Evolutionary conservation across 2,113 vertebrate species (phyloP), one percentile per base, ranked within the genome.

Genomic region (Orthonyx spaldingii): DNA sequence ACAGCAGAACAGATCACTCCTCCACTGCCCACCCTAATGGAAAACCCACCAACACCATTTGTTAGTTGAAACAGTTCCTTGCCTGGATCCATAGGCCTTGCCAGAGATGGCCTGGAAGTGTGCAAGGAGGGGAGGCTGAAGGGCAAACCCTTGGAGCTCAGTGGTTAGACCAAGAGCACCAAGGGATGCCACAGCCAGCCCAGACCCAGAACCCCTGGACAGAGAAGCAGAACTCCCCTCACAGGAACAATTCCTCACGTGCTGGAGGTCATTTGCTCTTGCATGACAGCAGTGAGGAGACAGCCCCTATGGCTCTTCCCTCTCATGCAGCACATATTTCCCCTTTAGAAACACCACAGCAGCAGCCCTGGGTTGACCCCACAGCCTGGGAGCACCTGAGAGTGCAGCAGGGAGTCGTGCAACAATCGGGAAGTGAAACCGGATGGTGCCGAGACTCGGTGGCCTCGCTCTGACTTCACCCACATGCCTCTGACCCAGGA

Each of bases 221-320:
- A 87, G 64, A 39, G 42, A 47, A 63, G 46, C 59, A 74, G 32
- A 84, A 13, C 15, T 81, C 16, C 30, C 28, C 26, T 35, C 2
- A 3, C 41, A 44, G 37, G 7, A 84, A 3, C 46, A 87, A 76
- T 60, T 80, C 57, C 27, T 49, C 1, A 0, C 0, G 0, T 12
- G n/a, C 60, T 17, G 2, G 50, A 76, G 20, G 35, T 53, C 12
- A 11, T 30, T 23, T 18, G 39, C 33, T 80, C 56, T 65, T 37
- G 26, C 28, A 78, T 20, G 46, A 42, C 2, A 1, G n/a, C 28
- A 9, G 32, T 1, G 19, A 77, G 42, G 47, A 76, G 75, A 66
- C 10, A 39, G 50, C 19, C 30, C 53, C 41, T 3, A 1, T 0
- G 0, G 52, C 35, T 84, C 20, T 68, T 78, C 52, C 39, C n/a